Evolutionary conservation across 2,888 invertebrate species (phyloP).

Genomic region (Acanthococcus lagerstroemiae): DNA sequence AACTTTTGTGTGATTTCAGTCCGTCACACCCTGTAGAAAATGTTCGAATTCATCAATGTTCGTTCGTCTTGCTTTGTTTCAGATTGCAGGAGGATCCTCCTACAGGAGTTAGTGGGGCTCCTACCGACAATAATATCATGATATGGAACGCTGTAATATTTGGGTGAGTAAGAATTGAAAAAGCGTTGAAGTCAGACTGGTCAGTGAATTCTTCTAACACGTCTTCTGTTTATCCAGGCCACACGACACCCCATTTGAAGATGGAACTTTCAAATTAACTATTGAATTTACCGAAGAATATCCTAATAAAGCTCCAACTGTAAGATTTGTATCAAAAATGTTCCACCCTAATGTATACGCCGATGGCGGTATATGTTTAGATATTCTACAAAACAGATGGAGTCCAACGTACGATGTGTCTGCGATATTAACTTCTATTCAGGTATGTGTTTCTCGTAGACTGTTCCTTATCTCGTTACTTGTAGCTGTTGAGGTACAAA

Average conservation of each 20-base stretch:
- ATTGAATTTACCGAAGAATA: conserved; percentile 99
- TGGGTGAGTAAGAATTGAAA: conserved; percentile 48
- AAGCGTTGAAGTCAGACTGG: background rate
- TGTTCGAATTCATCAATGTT: background rate
- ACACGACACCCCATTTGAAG: conserved; percentile 96
- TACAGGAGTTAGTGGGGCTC: conserved; percentile 97
- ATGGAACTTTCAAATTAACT: conserved; percentile 98
- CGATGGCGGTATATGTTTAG: conserved; percentile 97
- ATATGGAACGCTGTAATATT: conserved; percentile 99
- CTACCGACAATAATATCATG: conserved; percentile 99
- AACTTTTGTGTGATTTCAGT: background rate
- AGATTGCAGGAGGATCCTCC: conserved; percentile 97
- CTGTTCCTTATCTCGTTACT: background rate
- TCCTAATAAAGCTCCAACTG: conserved; percentile 99
- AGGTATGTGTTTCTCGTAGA: conserved; percentile 22
- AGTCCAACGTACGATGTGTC: conserved; percentile 99
- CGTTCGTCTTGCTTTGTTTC: background rate
- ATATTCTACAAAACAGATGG: conserved; percentile 99
- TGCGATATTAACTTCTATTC: conserved; percentile 97
- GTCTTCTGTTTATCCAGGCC: conserved; percentile 48
- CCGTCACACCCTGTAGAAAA: too few species aligned
- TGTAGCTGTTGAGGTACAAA: background rate
- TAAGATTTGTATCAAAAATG: conserved; percentile 99
- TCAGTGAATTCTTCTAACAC: background rate
- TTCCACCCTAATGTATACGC: conserved; percentile 99